Conservation (phyloP, 2,888 invertebrate genomes). For the Camponotus fellah region DNA sequence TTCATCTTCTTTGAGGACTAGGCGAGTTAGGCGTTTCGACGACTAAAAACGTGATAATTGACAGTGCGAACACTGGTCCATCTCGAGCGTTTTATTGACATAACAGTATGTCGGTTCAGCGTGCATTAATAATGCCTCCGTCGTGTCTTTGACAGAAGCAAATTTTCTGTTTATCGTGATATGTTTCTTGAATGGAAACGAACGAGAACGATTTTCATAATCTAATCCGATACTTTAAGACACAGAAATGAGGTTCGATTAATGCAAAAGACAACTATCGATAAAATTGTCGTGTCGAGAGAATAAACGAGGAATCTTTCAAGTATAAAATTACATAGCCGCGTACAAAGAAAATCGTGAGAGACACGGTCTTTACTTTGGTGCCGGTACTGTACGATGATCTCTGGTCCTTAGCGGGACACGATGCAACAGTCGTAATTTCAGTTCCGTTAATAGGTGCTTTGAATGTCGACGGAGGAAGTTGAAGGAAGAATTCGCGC, state of each 20-base stretch:
- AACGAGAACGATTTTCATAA: neutral
- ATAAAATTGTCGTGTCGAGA: conserved; percentile 27
- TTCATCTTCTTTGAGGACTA: conserved; percentile 78
- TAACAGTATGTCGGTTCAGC: conserved; percentile 59
- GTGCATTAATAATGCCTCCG: conserved; percentile 54
- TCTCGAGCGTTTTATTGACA: conserved; percentile 56
- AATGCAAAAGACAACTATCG: conserved; percentile 25
- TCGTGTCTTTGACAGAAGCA: conserved; percentile 62
- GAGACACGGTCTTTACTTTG: conserved; percentile 52
- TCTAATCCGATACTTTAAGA: neutral
- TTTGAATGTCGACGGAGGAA: conserved; percentile 45
- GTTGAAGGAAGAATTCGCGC: conserved; percentile 32
- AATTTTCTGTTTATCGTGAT: neutral
- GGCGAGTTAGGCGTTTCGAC: conserved; percentile 70
- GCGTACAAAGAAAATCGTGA: conserved; percentile 54
- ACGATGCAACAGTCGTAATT: conserved; percentile 55
- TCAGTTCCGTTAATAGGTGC: conserved; percentile 49
- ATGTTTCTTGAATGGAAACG: neutral
- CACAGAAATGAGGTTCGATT: conserved; percentile 17
- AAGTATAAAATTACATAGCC: conserved; percentile 53
- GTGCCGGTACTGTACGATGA: conserved; percentile 55
- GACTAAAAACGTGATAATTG: conserved; percentile 77
- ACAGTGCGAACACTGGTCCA: conserved; percentile 67
- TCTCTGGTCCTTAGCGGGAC: conserved; percentile 57
- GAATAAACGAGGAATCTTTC: conserved; percentile 39